Evolutionary conservation across 2,888 invertebrate species (phyloP), one percentile per base, ranked within the genome.

Genomic region (Pteria penguin): DNA sequence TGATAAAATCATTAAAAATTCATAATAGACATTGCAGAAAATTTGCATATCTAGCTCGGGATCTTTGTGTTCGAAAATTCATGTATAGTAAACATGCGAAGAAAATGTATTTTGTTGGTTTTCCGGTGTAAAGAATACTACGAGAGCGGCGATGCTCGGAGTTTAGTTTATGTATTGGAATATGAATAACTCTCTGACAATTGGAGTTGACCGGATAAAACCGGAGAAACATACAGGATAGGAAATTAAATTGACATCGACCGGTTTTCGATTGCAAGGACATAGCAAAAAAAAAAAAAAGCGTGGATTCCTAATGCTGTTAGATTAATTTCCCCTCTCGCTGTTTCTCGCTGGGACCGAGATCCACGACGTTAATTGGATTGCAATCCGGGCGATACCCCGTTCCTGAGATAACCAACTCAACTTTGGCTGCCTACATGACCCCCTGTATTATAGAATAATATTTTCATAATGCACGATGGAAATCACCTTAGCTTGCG

Each of bases 201-300:
- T 58, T 14, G 58, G 26, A 24, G 26, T 24, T 58, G 58, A 24
- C 14, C 22, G 26, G 31, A 36, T 26, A 22, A 63, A 63, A 63
- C 24, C n/a, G 63, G 36, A 63, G 8, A 31, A 33, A 63, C 32
- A 36, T 36, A 33, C 36, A 18, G 24, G 22, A 63, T 63, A 33
- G 63, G 63, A 63, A 63, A 63, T 63, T 63, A 63, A 63, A 32
- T 63, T 29, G 63, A 24, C 33, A 63, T 63, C 63, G 63, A 36
- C 63, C 63, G 22, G 33, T 33, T 36, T 32, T n/a, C 31, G 63
- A n/a, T 2, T 14, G 4, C 33, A 33, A 33, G 36, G 36, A 63
- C n/a, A 32, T n/a, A n/a, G 63, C 11, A 32, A 22, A 63, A 33
- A n/a, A 45, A 18, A 45, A 45, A n/a, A n/a, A n/a, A n/a, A n/a